phyloP scores from a whole-genome alignment of 2,113 vertebrate species.

The Ramphastos sulfuratus region DNA sequence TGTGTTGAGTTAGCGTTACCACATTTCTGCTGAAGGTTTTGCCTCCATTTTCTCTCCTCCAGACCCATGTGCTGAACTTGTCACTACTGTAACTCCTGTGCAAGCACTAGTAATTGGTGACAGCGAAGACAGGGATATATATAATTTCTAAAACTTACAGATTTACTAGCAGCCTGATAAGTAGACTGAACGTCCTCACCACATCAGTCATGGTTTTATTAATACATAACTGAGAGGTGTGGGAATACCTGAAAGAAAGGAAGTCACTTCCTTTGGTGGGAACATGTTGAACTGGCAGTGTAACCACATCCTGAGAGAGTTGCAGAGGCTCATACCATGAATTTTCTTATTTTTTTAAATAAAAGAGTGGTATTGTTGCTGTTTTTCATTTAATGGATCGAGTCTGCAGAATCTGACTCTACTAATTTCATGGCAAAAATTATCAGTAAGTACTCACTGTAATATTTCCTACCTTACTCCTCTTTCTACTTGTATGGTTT shows the following conservation, averaged over 20 bases:
- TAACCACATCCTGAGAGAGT: background rate
- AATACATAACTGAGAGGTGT: background rate
- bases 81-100: background rate
- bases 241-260: background rate
- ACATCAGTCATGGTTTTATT: background rate
- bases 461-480: background rate
- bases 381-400: background rate
- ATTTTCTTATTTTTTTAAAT: background rate
- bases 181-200: background rate
- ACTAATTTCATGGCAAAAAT: background rate
- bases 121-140: background rate
- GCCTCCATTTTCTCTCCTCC: background rate
- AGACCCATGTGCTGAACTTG: background rate
- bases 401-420: background rate
- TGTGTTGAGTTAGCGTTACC: background rate
- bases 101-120: background rate
- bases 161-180: background rate
- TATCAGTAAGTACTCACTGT: background rate
- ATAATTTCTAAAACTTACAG: background rate
- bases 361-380: background rate
- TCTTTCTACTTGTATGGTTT: background rate
- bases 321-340: background rate
- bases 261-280: background rate
- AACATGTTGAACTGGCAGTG: background rate
- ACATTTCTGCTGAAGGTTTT: background rate